Evolutionary conservation across 2,888 invertebrate genomes (phyloP).

Genomic region (Andrena camellia): DNA sequence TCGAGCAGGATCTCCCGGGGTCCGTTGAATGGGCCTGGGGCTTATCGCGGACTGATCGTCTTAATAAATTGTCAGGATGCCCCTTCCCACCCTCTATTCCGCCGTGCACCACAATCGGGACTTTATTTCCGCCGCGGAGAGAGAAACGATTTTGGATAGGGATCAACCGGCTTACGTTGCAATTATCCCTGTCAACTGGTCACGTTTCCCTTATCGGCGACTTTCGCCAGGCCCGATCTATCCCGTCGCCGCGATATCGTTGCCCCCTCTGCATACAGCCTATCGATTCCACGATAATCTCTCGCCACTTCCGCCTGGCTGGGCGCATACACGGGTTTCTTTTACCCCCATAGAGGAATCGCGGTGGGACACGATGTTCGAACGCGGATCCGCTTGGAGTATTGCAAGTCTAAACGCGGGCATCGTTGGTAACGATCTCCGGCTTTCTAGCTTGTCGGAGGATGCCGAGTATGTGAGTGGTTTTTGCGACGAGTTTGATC

Average conservation of each 20-base stretch:
- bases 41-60: conserved; percentile 77
- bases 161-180: conserved; percentile 60
- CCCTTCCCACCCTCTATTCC: conserved; percentile 58
- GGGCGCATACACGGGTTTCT: conserved; percentile 19
- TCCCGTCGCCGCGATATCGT: conserved; percentile 42
- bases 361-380: conserved; percentile 10
- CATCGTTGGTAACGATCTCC: too few species aligned
- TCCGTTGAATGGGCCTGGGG: conserved; percentile 70
- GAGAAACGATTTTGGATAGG: conserved; percentile 68
- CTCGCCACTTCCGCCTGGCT: conserved; percentile 50
- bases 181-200: conserved; percentile 67
- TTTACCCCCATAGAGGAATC: not conserved
- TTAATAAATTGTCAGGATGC: conserved; percentile 78
- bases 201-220: conserved; percentile 64
- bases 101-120: conserved; percentile 48
- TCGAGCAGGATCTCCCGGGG: conserved; percentile 75
- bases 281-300: conserved; percentile 61
- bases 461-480: not conserved
- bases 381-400: not conserved
- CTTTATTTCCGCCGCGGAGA: conserved; percentile 53
- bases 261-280: conserved; percentile 7
- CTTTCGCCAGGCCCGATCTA: conserved; percentile 52
- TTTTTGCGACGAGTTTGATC: too few species aligned
- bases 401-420: not conserved
- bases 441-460: conserved; percentile 1